Conservation (phyloP, 1,140 invertebrate genomes). For the Calephelis virginiensis region DNA sequence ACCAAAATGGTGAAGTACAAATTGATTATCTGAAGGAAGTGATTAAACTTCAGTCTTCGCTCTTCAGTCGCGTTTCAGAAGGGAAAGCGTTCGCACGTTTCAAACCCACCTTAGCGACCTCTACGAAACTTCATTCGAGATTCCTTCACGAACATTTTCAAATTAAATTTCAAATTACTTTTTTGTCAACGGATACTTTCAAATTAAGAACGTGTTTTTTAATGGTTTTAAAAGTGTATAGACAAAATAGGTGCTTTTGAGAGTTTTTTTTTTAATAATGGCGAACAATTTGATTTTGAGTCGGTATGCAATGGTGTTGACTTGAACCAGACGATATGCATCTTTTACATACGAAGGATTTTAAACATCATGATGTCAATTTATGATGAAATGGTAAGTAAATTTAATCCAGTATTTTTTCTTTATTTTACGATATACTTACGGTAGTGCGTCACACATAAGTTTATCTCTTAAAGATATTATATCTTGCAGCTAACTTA, state of each 20-base stretch:
- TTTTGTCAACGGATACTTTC: constrained; percentile 20
- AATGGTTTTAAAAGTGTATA: constrained; percentile 33
- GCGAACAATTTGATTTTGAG: constrained; percentile 27
- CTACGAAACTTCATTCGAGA: constrained; percentile 32
- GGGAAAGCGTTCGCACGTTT: constrained; percentile 24
- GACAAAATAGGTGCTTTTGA: constrained; percentile 59
- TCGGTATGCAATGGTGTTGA: constrained; percentile 44
- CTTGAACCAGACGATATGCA: constrained; percentile 68
- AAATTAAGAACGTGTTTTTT: constrained; percentile 33
- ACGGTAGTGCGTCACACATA: too few species aligned
- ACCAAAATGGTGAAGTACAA: neutral
- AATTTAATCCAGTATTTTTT: neutral
- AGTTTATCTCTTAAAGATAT: too few species aligned
- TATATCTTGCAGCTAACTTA: too few species aligned
- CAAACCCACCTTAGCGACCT: constrained; percentile 1
- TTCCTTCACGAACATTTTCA: constrained; percentile 14
- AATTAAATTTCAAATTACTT: constrained; percentile 19
- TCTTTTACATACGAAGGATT: constrained; percentile 53
- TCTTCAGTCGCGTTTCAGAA: constrained; percentile 33
- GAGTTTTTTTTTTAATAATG: constrained; percentile 33
- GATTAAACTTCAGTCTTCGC: constrained; percentile 18
- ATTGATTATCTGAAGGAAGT: constrained; percentile 4
- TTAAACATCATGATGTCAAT: constrained; percentile 63
- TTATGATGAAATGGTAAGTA: constrained; percentile 71
- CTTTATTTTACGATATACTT: neutral